These are phyloP conservation scores for Paedocypris micromegethes DNA, from an alignment of 2,797 vertebrate genomes.

Conservation along the genomic window DNA sequence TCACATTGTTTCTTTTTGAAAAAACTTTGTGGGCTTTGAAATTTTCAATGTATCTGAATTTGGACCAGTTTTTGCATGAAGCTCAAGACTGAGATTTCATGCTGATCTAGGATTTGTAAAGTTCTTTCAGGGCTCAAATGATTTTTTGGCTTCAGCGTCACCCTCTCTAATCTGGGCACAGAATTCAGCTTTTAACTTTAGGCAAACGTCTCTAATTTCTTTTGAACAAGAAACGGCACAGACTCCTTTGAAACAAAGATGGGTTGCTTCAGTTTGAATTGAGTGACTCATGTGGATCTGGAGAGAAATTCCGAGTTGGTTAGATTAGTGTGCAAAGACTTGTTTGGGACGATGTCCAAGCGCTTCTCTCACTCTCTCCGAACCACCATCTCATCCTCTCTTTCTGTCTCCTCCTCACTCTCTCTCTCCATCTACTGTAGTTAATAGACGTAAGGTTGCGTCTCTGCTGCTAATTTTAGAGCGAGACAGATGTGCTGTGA, in stretches of 20 bases:
- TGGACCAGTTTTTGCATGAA: conserved; percentile 9
- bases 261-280: too few species aligned
- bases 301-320: conserved; percentile 6
- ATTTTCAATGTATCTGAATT: background rate
- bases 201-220: too few species aligned
- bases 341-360: conserved; percentile 30
- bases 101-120: conserved; percentile 32
- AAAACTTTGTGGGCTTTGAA: too few species aligned
- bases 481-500: conserved; percentile 38
- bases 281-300: too few species aligned
- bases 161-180: background rate
- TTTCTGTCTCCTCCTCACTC: too few species aligned
- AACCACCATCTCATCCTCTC: too few species aligned
- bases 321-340: conserved; percentile 27
- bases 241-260: too few species aligned
- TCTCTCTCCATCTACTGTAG: conserved; percentile 24
- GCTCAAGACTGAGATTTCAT: conserved; percentile 11
- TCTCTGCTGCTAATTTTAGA: conserved; percentile 46
- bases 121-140: conserved; percentile 3
- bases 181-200: background rate
- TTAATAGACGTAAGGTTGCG: conserved; percentile 3
- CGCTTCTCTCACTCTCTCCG: background rate
- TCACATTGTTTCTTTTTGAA: too few species aligned
- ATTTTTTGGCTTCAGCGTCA: conserved; percentile 9
- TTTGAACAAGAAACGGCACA: too few species aligned